Percentiles rank a stretch among this genome's conserved stretches.
phyloP scores from a whole-genome alignment of 2,888 invertebrate species.

The Phorcus lineatus region DNA sequence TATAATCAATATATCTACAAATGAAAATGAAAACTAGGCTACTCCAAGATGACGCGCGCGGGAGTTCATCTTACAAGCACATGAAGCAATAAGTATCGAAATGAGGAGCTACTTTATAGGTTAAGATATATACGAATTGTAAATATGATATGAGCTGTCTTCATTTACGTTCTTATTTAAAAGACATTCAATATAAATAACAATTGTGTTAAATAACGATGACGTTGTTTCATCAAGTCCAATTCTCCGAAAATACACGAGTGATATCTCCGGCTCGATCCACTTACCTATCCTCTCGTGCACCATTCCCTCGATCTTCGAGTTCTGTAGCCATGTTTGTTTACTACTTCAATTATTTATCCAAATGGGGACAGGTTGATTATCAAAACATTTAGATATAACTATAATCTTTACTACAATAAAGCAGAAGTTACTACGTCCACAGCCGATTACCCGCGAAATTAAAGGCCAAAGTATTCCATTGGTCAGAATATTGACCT shows the following conservation, averaged over 20 bases:
- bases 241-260: too few species aligned
- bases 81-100: too few species aligned
- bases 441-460: conserved; percentile 1
- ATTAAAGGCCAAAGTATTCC: not conserved
- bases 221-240: too few species aligned
- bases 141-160: not conserved
- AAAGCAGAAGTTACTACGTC: not conserved
- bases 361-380: not conserved
- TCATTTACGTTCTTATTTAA: not conserved
- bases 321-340: not conserved
- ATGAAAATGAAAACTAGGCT: too few species aligned
- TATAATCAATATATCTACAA: too few species aligned
- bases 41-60: too few species aligned
- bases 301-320: not conserved
- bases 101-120: too few species aligned
- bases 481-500: not conserved
- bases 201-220: not conserved
- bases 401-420: not conserved
- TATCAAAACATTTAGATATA: not conserved
- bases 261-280: not conserved
- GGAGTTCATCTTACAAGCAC: too few species aligned
- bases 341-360: not conserved
- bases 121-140: too few species aligned
- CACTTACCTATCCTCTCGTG: not conserved
- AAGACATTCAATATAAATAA: not conserved